Percentiles rank a stretch among this genome's conserved stretches.
phyloP scores from a whole-genome alignment of 2,797 vertebrate genomes.

The Smutsia temminckii region DNA sequence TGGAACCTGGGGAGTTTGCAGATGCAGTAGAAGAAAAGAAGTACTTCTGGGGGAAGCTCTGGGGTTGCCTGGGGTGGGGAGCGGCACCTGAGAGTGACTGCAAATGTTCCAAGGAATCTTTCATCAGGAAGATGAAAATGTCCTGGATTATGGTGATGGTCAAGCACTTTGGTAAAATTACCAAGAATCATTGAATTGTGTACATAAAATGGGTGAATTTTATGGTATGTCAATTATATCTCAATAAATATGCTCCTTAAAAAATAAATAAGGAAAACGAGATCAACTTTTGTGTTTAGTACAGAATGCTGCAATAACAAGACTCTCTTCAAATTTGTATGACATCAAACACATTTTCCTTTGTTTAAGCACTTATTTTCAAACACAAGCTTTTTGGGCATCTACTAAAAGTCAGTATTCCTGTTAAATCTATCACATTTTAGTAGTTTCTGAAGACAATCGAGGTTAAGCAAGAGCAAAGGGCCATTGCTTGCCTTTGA shows the following conservation, averaged over 20 bases:
- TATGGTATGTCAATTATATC: background rate
- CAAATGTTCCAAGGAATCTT: background rate
- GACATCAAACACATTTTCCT: slow-evolving; percentile 77
- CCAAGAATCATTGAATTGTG: background rate
- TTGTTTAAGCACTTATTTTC: slow-evolving; percentile 82
- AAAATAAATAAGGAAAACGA: background rate
- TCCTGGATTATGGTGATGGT: background rate
- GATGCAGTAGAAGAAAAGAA: background rate
- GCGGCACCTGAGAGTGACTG: background rate
- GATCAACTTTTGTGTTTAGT: slow-evolving; percentile 82
- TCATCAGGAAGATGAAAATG: background rate
- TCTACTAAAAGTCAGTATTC: slow-evolving; percentile 32
- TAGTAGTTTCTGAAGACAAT: slow-evolving; percentile 82
- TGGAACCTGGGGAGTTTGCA: background rate
- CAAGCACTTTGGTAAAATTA: background rate
- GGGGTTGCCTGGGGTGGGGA: background rate
- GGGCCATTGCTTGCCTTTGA: slow-evolving; percentile 76
- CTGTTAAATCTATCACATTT: slow-evolving; percentile 70
- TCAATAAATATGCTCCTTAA: background rate
- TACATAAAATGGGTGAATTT: background rate
- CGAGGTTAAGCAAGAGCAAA: slow-evolving; percentile 72
- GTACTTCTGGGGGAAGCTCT: background rate
- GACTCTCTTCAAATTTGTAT: slow-evolving; percentile 82
- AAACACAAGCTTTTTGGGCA: slow-evolving; percentile 63
- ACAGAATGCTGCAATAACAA: slow-evolving; percentile 81